A percentile compares a stretch with the other conserved stretches of the same genome.
Evolutionary conservation across 2,113 vertebrate species (phyloP).

Genomic region (Orientallactaga bullata): DNA sequence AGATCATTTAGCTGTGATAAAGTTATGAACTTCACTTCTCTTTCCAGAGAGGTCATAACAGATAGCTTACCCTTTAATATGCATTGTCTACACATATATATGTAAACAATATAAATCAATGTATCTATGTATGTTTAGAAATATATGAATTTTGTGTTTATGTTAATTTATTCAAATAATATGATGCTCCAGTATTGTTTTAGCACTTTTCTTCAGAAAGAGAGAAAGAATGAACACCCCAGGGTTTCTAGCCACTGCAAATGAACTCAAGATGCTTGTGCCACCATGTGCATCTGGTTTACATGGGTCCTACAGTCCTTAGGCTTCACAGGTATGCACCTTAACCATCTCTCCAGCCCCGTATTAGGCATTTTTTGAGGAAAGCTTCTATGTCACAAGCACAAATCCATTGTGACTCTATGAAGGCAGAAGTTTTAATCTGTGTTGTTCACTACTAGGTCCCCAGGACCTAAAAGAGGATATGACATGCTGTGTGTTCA

Average conservation of each 20-base stretch:
- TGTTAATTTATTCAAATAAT: not conserved
- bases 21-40: slow-evolving; percentile 2
- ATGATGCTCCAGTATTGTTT: not conserved
- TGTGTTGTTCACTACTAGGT: not conserved
- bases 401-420: not conserved
- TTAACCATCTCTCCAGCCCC: no score
- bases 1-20: not conserved
- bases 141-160: not conserved
- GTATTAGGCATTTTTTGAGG: not conserved
- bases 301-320: no score
- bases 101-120: not conserved
- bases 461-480: not conserved
- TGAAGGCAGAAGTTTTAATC: not conserved
- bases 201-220: slow-evolving; percentile 11
- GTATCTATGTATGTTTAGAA: not conserved
- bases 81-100: not conserved
- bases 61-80: not conserved
- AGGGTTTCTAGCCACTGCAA: no score
- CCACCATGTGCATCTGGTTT: no score
- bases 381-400: not conserved
- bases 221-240: no score
- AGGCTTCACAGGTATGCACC: no score
- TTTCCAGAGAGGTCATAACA: not conserved
- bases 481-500: not conserved
- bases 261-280: no score